Evolutionary conservation across 2,888 invertebrate genomes (phyloP).

Genomic region (Archips xylosteana): DNA sequence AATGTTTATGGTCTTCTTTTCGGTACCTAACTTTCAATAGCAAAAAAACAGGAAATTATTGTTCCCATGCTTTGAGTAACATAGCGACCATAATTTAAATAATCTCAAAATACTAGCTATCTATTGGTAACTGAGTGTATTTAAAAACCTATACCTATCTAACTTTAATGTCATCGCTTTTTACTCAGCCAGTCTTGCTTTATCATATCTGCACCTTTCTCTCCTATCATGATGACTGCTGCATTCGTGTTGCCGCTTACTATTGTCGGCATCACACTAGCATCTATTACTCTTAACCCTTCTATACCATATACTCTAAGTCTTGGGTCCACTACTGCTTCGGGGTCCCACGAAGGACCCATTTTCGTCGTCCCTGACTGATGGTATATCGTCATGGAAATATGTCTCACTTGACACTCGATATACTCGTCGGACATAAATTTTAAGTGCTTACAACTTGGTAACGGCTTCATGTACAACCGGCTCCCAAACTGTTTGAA

Average conservation of each 20-base stretch:
- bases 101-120: conserved; percentile 5
- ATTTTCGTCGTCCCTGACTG: conserved; percentile 95
- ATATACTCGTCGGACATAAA: conserved; percentile 93
- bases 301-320: conserved; percentile 91
- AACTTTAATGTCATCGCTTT: conserved; percentile 62
- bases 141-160: conserved; percentile 31
- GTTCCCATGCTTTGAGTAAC: background rate
- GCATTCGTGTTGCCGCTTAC: conserved; percentile 96
- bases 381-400: conserved; percentile 96
- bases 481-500: conserved; percentile 93
- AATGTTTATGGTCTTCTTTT: background rate
- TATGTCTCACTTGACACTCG: conserved; percentile 94
- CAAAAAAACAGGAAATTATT: background rate
- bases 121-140: conserved; percentile 42
- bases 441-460: conserved; percentile 90
- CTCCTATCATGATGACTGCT: conserved; percentile 96
- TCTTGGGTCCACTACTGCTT: conserved; percentile 93
- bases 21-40: background rate
- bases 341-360: conserved; percentile 92
- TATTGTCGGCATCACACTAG: conserved; percentile 95
- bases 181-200: conserved; percentile 91
- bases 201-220: conserved; percentile 94
- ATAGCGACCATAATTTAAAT: background rate
- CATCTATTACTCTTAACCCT: conserved; percentile 93
- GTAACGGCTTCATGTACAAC: conserved; percentile 90